Percentiles rank a stretch among this genome's conserved stretches.
Evolutionary conservation across 2,797 vertebrate genomes (phyloP).

Genomic region (Enteromius argenteus): DNA sequence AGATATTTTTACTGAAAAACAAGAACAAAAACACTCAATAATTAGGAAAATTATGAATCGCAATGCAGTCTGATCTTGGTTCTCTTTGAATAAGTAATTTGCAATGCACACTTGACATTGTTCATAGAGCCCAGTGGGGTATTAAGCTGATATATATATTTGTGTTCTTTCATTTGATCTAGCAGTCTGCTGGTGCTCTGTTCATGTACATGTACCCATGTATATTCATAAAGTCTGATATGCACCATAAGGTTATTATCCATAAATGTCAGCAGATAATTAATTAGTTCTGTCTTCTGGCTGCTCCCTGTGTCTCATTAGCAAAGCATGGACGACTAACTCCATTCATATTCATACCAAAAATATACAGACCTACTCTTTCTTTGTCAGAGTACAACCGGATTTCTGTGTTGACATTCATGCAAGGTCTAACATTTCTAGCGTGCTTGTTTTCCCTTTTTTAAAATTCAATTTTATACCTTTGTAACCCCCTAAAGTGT

Average conservation of each 20-base stretch:
- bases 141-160: slow-evolving; percentile 36
- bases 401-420: slow-evolving; percentile 39
- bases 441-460: slow-evolving; percentile 2
- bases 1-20: neutral
- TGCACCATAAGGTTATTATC: slow-evolving; percentile 65
- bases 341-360: slow-evolving; percentile 67
- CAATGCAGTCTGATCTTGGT: neutral
- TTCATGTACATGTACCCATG: slow-evolving; percentile 44
- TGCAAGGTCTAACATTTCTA: slow-evolving; percentile 54
- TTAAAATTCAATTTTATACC: neutral
- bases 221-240: slow-evolving; percentile 61
- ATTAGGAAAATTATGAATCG: neutral
- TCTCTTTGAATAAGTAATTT: slow-evolving; percentile 25
- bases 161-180: slow-evolving; percentile 50
- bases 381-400: slow-evolving; percentile 58
- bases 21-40: neutral
- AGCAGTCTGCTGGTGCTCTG: slow-evolving; percentile 40
- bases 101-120: slow-evolving; percentile 23
- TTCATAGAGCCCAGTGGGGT: slow-evolving; percentile 8
- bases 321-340: slow-evolving; percentile 61
- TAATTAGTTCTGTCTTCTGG: slow-evolving; percentile 62
- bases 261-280: slow-evolving; percentile 65
- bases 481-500: slow-evolving; percentile 36
- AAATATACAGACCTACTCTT: slow-evolving; percentile 63
- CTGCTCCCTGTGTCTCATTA: slow-evolving; percentile 65